These are phyloP conservation scores for Oophaga pumilio DNA, from an alignment of 2,113 vertebrate species.

Conservation along the genomic window DNA sequence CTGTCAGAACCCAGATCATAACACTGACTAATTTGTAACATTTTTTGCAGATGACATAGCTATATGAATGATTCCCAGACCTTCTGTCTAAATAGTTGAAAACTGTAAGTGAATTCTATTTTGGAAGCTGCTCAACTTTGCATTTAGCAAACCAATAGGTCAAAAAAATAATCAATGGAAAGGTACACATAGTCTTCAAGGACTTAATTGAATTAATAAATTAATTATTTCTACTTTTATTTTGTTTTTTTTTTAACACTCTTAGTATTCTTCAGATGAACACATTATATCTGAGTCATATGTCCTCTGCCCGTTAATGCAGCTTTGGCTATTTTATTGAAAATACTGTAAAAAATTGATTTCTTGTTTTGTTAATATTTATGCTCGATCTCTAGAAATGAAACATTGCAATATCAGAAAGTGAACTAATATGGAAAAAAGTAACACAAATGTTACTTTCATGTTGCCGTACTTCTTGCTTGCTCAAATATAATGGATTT, in stretches of 20 bases:
- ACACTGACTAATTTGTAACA: too few relatives aligned
- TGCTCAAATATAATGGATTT: slow-evolving; percentile 54
- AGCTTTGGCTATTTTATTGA: not conserved
- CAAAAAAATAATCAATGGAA: too few relatives aligned
- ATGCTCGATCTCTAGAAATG: not conserved
- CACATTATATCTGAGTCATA: not conserved
- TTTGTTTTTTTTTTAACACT: not conserved
- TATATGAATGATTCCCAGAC: too few relatives aligned
- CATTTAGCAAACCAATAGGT: too few relatives aligned
- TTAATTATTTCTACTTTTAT: not conserved
- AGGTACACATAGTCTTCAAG: too few relatives aligned
- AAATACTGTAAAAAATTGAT: not conserved
- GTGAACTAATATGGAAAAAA: slow-evolving; percentile 30
- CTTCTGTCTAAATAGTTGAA: too few relatives aligned
- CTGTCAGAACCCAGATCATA: too few relatives aligned
- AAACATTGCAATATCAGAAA: slow-evolving; percentile 8
- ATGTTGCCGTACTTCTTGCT: slow-evolving; percentile 29
- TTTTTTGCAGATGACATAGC: too few relatives aligned
- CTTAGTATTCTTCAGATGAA: not conserved
- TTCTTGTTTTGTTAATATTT: slow-evolving; percentile 35
- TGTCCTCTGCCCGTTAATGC: not conserved
- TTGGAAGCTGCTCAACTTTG: too few relatives aligned
- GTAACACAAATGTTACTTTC: slow-evolving; percentile 43
- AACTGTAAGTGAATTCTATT: too few relatives aligned
- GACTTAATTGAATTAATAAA: too few relatives aligned